Percentiles rank a stretch among this genome's conserved stretches.
Evolutionary conservation across 2,888 invertebrate species (phyloP).

Genomic region (Ctena decussata): DNA sequence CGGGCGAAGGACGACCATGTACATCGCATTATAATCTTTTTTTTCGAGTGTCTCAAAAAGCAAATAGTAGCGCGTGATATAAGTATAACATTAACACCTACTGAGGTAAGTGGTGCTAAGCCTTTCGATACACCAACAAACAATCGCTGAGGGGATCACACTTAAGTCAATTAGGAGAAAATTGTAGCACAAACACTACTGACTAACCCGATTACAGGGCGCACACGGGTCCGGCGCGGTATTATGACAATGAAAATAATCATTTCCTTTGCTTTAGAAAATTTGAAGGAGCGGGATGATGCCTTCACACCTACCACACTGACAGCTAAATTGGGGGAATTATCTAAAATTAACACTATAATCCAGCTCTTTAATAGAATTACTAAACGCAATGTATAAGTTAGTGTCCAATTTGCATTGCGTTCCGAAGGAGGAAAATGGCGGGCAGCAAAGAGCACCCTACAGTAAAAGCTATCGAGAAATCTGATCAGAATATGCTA

Average conservation of each 20-base stretch:
- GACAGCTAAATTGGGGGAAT: background rate
- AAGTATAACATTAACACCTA: conserved; percentile 4
- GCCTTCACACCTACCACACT: background rate
- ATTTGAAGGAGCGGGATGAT: background rate
- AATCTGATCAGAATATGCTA: too few relatives aligned
- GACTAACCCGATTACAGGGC: conserved; percentile 7
- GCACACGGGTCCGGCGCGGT: background rate
- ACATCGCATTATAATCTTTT: too few relatives aligned
- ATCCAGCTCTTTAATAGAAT: background rate
- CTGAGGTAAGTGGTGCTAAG: background rate
- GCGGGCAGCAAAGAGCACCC: too few relatives aligned
- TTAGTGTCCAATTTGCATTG: too few relatives aligned
- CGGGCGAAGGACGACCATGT: too few relatives aligned
- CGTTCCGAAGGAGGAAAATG: too few relatives aligned
- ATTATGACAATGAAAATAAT: conserved; percentile 3
- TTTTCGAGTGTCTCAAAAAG: background rate
- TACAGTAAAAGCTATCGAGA: too few relatives aligned
- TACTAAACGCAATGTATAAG: background rate
- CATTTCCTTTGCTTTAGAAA: background rate
- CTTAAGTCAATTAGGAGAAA: background rate
- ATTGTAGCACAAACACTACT: background rate
- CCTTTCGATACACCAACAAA: background rate
- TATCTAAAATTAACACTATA: background rate
- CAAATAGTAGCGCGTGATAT: background rate
- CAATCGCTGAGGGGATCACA: conserved; percentile 1